These are phyloP conservation scores for Emys orbicularis DNA, from an alignment of 2,797 vertebrate species.

Conservation along the genomic window DNA sequence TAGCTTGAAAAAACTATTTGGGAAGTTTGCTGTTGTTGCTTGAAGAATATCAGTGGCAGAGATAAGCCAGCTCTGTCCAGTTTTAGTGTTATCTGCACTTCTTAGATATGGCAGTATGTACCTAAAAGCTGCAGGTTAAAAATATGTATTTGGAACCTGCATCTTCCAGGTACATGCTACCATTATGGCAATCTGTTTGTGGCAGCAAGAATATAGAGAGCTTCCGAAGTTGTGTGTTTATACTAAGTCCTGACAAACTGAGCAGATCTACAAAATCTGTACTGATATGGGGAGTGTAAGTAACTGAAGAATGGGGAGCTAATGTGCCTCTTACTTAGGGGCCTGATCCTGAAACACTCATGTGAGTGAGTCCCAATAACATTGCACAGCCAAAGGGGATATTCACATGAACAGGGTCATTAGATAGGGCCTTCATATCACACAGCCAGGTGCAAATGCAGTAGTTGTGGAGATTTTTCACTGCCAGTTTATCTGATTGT, in stretches of 20 bases:
- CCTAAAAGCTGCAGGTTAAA: background rate
- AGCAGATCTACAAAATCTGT: background rate
- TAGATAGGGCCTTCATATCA: background rate
- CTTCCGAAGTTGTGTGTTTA: background rate
- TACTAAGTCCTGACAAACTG: background rate
- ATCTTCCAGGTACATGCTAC: background rate
- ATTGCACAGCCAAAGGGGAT: background rate
- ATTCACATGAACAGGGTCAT: no score
- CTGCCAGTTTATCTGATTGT: background rate
- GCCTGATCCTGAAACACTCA: background rate
- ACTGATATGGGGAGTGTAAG: background rate
- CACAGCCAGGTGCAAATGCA: background rate
- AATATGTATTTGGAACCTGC: background rate
- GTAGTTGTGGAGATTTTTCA: no score
- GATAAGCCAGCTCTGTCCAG: background rate
- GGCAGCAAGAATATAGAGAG: background rate
- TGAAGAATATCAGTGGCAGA: background rate
- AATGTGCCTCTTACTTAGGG: fast-evolving
- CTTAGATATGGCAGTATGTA: background rate
- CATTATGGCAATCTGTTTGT: background rate
- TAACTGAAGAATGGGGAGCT: background rate
- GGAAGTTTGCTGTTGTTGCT: background rate
- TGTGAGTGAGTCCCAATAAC: background rate
- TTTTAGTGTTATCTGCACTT: background rate
- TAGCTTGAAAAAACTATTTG: background rate